phyloP scores from a whole-genome alignment of 2,888 invertebrate genomes.

The Stomorhina lunata region DNA sequence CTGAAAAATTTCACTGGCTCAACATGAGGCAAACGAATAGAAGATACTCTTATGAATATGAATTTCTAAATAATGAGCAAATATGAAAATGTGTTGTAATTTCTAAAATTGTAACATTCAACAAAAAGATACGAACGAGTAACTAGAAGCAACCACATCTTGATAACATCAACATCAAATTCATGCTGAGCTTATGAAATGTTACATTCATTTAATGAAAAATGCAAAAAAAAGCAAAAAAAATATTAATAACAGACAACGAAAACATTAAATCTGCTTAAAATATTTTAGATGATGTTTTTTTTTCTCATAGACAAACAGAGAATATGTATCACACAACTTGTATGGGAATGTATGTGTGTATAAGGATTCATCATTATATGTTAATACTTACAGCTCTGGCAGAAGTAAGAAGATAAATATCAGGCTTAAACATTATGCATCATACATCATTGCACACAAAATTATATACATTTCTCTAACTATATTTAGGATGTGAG shows the following conservation, averaged over 20 bases:
- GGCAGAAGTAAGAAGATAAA: constrained; percentile 36
- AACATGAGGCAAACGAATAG: not conserved
- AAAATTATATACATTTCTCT: too few species aligned
- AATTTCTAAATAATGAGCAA: constrained; percentile 11
- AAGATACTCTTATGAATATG: too few species aligned
- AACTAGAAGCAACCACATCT: not conserved
- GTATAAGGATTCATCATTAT: constrained; percentile 31
- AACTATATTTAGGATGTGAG: not conserved
- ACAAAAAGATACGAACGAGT: not conserved
- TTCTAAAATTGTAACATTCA: not conserved
- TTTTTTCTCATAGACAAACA: constrained; percentile 10
- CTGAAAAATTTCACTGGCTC: not conserved
- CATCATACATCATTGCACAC: constrained; percentile 1
- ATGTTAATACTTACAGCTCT: too few species aligned
- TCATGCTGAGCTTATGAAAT: not conserved
- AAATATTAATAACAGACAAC: not conserved
- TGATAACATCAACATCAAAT: constrained; percentile 10
- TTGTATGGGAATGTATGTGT: too few species aligned
- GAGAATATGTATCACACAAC: constrained; percentile 2
- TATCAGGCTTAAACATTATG: not conserved
- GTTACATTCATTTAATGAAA: not conserved
- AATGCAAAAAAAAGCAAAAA: not conserved
- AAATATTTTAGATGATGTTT: constrained; percentile 29
- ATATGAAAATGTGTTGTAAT: constrained; percentile 34
- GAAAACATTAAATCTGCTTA: constrained; percentile 34